Conservation (phyloP, 2,797 vertebrate species). For the Sebastes matsubarae region DNA sequence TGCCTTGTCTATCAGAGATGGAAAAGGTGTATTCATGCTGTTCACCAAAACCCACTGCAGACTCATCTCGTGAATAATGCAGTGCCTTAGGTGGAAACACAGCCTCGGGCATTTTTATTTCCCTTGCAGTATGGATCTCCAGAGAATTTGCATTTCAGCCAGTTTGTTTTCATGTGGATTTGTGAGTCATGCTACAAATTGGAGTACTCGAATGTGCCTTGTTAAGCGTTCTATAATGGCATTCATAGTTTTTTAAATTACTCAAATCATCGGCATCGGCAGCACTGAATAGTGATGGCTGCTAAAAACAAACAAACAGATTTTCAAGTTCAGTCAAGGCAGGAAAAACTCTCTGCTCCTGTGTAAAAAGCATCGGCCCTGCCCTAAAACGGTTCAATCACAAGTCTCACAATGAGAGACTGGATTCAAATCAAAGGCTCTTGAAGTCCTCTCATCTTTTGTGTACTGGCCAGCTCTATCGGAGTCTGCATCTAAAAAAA, state of each 20-base stretch:
- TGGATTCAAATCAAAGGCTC: conserved; percentile 49
- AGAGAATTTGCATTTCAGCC: conserved; percentile 63
- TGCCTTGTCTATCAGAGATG: conserved; percentile 56
- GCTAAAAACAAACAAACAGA: neutral
- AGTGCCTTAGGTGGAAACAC: conserved; percentile 70
- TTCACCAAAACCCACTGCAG: conserved; percentile 66
- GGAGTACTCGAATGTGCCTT: neutral
- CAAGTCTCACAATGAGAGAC: conserved; percentile 29
- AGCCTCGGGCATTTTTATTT: conserved; percentile 65
- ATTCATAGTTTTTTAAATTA: neutral
- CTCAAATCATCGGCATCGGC: neutral
- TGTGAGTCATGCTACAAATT: conserved; percentile 39
- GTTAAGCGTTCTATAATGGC: neutral
- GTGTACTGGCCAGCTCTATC: conserved; percentile 47
- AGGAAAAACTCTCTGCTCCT: neutral
- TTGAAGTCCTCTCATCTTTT: conserved; percentile 42
- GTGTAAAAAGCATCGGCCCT: neutral
- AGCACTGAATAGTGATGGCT: neutral
- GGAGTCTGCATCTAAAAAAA: conserved; percentile 20
- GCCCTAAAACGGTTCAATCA: conserved; percentile 19
- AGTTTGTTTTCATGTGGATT: conserved; percentile 49
- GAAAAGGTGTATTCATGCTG: conserved; percentile 62
- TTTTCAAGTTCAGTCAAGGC: neutral
- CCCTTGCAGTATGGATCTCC: conserved; percentile 42
- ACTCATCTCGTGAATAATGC: conserved; percentile 75